These are phyloP conservation scores for Fragum fragum DNA, from an alignment of 2,888 invertebrate genomes.

Conservation along the genomic window DNA sequence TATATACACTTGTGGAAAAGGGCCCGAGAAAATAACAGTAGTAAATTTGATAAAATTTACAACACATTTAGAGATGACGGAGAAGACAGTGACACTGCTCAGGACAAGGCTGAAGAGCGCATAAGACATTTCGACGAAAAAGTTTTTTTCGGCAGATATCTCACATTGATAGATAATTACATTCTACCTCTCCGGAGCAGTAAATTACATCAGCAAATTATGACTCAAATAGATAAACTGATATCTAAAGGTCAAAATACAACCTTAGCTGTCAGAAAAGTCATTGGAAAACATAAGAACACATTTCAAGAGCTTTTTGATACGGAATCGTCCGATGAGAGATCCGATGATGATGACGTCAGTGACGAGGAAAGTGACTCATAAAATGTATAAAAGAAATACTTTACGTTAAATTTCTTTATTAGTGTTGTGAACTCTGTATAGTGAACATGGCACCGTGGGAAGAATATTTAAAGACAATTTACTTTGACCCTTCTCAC, in stretches of 20 bases:
- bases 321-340: not conserved
- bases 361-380: constrained; percentile 31
- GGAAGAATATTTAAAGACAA: constrained; percentile 61
- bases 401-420: not conserved
- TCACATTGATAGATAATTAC: constrained; percentile 9
- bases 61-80: constrained; percentile 23
- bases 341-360: not conserved
- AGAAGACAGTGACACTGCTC: constrained; percentile 30
- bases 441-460: constrained; percentile 34
- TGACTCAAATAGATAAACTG: too few species aligned
- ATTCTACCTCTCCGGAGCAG: too few species aligned
- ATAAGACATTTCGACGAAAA: constrained; percentile 19
- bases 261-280: too few species aligned
- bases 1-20: constrained; percentile 16
- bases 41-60: constrained; percentile 17
- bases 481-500: constrained; percentile 54
- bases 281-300: too few species aligned
- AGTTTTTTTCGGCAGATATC: constrained; percentile 25
- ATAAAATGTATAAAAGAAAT: not conserved
- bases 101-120: constrained; percentile 27
- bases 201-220: too few species aligned
- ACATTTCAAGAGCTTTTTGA: too few species aligned
- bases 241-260: too few species aligned
- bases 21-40: not conserved
- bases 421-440: too few species aligned